Evolutionary conservation across 2,888 invertebrate species (phyloP), one percentile per base, ranked within the genome.

Genomic region (Holacanthella duospinosa): DNA sequence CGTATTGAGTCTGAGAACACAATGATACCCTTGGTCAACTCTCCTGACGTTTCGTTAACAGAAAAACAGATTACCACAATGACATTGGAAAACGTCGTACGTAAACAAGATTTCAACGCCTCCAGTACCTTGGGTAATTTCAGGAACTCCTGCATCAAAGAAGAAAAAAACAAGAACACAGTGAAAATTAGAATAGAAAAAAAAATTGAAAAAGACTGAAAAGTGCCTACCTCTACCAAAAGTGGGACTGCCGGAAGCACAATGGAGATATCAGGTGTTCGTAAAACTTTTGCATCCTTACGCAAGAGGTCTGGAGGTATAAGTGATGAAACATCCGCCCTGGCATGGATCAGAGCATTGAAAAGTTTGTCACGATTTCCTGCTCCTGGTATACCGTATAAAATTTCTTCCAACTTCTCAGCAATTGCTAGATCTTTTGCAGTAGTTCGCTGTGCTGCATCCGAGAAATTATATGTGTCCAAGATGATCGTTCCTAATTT

Each of bases 391-490:
- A 60, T 64, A 25, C 70, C 64, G 64, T 74, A 73, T 26, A 68
- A 59, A 70, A 74, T 55, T 12, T 70, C 67, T 63, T 76, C 76
- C 19, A 92, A 77, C 60, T 79, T 77, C 1, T 75, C 67, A 0
- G 83, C 79, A 1, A 86, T 80, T 59, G 82, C 78, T 16, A 81
- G 74, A 74, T 93, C 93, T 56, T 83, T 80, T 0, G 81, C 78
- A 0, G 85, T 88, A 0, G 83, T 85, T 69, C 86, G 84, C 57
- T 84, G 83, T 0, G 86, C 85, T 26, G 82, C 80, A 36, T 80
- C 79, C 0, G 84, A 84, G 71, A 91, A 84, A 74, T 88, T 90
- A 0, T 86, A 84, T 0, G 92, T 91, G 75, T 93, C 93, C 70
- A 88, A 78, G 55, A 92, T 76, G 66, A 93, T 91, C 0, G 88